phyloP scores from a whole-genome alignment of 2,888 invertebrate genomes.

The Hyposoter didymator region DNA sequence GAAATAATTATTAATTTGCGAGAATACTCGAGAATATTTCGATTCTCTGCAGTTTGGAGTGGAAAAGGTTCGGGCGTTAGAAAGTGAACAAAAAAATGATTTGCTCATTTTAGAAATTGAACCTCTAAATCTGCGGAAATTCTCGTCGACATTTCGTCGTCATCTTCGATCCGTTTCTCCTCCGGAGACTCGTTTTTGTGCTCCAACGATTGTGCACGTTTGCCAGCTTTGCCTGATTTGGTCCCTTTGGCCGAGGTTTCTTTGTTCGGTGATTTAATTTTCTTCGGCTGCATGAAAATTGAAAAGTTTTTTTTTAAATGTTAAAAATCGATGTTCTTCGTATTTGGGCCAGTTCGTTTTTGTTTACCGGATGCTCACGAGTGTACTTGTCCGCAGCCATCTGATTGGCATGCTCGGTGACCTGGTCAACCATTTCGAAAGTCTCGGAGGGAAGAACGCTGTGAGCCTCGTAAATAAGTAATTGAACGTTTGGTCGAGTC shows the following conservation, averaged over 20 bases:
- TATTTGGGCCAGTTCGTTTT: not conserved
- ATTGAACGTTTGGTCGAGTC: constrained; percentile 93
- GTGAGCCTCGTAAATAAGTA: constrained; percentile 93
- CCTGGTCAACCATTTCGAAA: constrained; percentile 88
- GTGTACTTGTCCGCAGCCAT: constrained; percentile 89
- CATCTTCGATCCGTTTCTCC: constrained; percentile 68
- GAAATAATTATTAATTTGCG: not conserved
- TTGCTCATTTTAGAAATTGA: not conserved
- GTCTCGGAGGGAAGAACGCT: constrained; percentile 92
- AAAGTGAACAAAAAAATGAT: not conserved
- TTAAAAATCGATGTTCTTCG: too few relatives aligned
- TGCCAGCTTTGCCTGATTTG: constrained; percentile 65
- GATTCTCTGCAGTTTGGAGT: not conserved
- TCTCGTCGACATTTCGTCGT: constrained; percentile 64
- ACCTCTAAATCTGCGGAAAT: constrained; percentile 68
- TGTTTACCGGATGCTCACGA: constrained; percentile 80
- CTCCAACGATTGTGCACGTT: constrained; percentile 63
- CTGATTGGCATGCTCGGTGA: constrained; percentile 89
- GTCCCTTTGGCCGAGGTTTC: constrained; percentile 52
- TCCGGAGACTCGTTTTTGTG: constrained; percentile 60
- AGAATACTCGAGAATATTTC: not conserved
- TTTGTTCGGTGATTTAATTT: constrained; percentile 56
- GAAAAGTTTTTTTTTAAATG: not conserved
- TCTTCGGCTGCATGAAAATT: constrained; percentile 61
- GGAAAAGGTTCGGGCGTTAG: not conserved